Base-by-base conservation (phyloP, 2,888 invertebrate species). In the Priocnemis perturbator region DNA sequence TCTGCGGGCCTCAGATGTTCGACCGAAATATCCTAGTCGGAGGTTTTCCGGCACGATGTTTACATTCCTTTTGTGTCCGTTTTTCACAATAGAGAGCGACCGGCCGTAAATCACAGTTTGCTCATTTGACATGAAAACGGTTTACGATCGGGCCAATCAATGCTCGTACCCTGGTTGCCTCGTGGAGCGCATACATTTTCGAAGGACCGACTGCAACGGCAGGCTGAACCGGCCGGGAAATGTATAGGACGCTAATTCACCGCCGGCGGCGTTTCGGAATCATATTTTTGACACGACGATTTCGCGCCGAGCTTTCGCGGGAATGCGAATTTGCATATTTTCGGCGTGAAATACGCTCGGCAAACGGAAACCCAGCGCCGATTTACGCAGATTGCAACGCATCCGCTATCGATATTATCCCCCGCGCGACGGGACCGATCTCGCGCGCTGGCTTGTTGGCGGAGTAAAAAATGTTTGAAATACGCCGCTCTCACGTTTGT, bases 271-370 rank as follows among this genome's bases (percentile, higher is more conserved):
- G 64, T 70, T 74, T 69, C 56, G 37, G 66, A 76, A 78, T 65
- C 50, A 30, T 60, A 67, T 73, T 73, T 70, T 64, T 68, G 63
- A 52, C 63, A 26, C 3, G 11, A 56, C 63, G 64, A 75, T 71
- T 53, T 64, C 56, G 52, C 48, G 44, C 45, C 48, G 60, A 47
- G 65, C 57, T 57, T 57, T 56, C 58, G 65, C 60, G 69, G 17
- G 58, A 67, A 71, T 61, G 37, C 65, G 48, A 76, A 81, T 81
- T 81, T 81, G 73, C 77, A 77, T 79, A 76, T 73, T 73, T 68
- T 68, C 17, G 60, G 57, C 71, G 65, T 71, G 68, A 73, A 65
- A 70, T 75, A 73, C 55, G 71, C 48, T 50, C 63, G 47, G 45
- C 74, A 30, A 60, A 37, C 58, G 64, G 67, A 77, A 73, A 72